Base-by-base conservation (phyloP, 2,797 vertebrate genomes). In the Helarctos malayanus region DNA sequence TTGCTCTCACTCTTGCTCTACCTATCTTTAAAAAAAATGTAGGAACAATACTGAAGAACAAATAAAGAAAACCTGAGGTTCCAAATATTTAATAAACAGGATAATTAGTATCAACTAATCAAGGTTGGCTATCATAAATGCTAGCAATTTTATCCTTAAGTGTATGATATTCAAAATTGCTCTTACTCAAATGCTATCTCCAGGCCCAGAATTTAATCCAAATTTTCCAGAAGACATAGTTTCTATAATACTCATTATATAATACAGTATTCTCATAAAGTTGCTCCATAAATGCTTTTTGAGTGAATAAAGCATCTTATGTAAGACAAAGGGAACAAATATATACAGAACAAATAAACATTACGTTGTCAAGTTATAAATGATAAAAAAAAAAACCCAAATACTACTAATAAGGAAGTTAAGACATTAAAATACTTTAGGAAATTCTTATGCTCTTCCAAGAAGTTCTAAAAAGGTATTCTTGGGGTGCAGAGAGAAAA, bases 391-490 rank as follows among this genome's bases (percentile, higher is more conserved):
- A 2, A 19, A 71, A 56, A 19, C 0, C 6, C 63, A 89, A 91
- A 90, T 82, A 35, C 73, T 27, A 86, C 56, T 54, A n/a, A 57
- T 38, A 90, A 91, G 27, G 19, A 95, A 75, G 10, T 59, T 81
- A 91, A 95, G 14, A 76, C 3, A 73, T 82, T 59, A 88, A 79
- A 79, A 91, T 79, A 93, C 29, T 78, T 83, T 27, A 88, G 35
- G n/a, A 73, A 85, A 69, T 81, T 16, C 25, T 78, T 86, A 38
- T 41, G 41, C 7, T 56, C 23, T 59, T 87, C 49, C 75, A 68
- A 79, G 16, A 94, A 93, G 49, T 52, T 80, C 38, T 93, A 84
- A 75, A 69, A 83, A 54, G 3, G 3, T 75, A 59, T 91, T 79
- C n/a, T 56, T n/a, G 5, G 41, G 18, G 1, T 81, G 13, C 27